A percentile compares a stretch with the other conserved stretches of the same genome.
These are phyloP conservation scores for Oncorhynchus nerka DNA, from an alignment of 2,113 vertebrate species.

Conservation along the genomic window DNA sequence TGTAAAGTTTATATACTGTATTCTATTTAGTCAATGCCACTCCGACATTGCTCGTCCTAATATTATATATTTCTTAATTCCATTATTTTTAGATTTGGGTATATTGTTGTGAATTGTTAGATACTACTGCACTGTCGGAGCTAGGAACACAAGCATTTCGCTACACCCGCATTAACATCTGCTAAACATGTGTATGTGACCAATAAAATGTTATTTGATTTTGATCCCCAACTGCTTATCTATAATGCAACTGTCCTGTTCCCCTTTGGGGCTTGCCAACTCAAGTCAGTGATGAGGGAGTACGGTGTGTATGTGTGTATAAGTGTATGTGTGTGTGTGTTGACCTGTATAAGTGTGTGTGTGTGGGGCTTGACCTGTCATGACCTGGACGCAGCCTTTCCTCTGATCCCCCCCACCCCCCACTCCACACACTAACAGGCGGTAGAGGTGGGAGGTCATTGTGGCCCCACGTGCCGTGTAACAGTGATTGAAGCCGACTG, in stretches of 20 bases:
- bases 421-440: neutral
- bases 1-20: too few species aligned
- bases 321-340: neutral
- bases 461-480: conserved; percentile 28
- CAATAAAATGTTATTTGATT: too few species aligned
- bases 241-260: neutral
- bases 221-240: neutral
- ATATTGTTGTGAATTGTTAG: too few species aligned
- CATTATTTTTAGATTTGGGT: too few species aligned
- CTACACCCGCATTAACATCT: too few species aligned
- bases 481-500: conserved; percentile 43
- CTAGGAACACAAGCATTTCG: too few species aligned
- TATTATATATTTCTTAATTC: too few species aligned
- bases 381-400: conserved; percentile 55
- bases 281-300: neutral
- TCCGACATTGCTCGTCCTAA: too few species aligned
- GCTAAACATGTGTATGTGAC: too few species aligned
- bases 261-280: neutral
- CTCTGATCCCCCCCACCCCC: neutral
- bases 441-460: conserved; percentile 47
- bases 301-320: neutral
- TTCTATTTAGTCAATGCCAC: too few species aligned
- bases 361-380: neutral
- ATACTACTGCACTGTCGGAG: too few species aligned
- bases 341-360: too few species aligned